These are phyloP conservation scores for Siniperca obscura DNA, from an alignment of 2,797 vertebrate species.

Conservation along the genomic window DNA sequence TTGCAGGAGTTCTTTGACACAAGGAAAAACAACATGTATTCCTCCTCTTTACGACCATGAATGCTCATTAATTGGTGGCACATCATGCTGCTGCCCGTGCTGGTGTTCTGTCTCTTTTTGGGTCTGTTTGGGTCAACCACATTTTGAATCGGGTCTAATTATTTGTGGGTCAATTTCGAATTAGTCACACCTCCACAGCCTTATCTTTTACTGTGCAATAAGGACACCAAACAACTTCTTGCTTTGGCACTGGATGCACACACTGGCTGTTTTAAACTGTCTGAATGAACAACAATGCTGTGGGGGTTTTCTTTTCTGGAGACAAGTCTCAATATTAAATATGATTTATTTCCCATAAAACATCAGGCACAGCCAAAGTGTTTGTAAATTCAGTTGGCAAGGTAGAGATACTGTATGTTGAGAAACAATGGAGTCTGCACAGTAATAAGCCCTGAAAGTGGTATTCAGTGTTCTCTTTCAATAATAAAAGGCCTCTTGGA, in stretches of 20 bases:
- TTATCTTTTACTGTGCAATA: background rate
- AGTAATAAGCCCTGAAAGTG: conserved; percentile 51
- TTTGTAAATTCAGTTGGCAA: conserved; percentile 52
- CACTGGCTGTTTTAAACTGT: background rate
- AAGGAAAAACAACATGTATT: background rate
- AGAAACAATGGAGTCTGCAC: conserved; percentile 41
- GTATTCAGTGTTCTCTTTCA: conserved; percentile 45
- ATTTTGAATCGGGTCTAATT: background rate
- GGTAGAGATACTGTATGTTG: conserved; percentile 35
- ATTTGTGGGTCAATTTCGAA: background rate
- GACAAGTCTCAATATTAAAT: conserved; percentile 32
- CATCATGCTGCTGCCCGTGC: background rate
- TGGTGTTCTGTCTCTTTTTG: background rate
- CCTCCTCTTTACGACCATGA: background rate
- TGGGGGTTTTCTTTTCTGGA: background rate
- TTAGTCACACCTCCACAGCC: background rate
- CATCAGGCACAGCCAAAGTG: conserved; percentile 29
- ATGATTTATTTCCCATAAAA: conserved; percentile 50
- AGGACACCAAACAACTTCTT: conserved; percentile 15
- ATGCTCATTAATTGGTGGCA: background rate
- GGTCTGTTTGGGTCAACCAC: background rate
- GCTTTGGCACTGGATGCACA: conserved; percentile 8
- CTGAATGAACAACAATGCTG: conserved; percentile 27
- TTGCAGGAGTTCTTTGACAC: background rate
- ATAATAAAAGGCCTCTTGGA: conserved; percentile 57